Conservation (phyloP, 1,140 invertebrate genomes). For the Pachyrhynchus sulphureomaculatus region DNA sequence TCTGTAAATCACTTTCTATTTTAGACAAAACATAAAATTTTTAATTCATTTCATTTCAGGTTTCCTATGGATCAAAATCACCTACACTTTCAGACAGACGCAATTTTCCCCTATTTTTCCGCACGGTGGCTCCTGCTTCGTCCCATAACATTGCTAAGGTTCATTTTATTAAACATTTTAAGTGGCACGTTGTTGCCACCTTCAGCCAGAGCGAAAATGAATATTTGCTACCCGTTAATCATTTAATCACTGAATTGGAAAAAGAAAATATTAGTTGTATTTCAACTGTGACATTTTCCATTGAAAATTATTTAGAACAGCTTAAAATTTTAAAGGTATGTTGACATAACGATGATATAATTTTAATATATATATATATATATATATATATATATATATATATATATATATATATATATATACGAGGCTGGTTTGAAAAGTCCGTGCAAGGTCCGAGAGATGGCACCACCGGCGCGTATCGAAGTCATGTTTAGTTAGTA, state of each 20-base stretch:
- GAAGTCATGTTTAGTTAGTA: too few relatives aligned
- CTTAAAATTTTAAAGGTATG: slow-evolving; percentile 43
- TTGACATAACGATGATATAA: too few relatives aligned
- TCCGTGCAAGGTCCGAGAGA: too few relatives aligned
- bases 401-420: too few relatives aligned
- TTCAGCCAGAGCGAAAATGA: slow-evolving; percentile 84
- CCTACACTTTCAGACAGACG: slow-evolving; percentile 81
- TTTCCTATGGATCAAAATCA: slow-evolving; percentile 84
- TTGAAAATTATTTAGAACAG: slow-evolving; percentile 51
- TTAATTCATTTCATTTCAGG: too few relatives aligned
- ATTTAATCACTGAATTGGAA: slow-evolving; percentile 79
- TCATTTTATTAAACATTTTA: slow-evolving; percentile 78
- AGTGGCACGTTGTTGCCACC: slow-evolving; percentile 84
- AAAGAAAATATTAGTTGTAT: slow-evolving; percentile 80
- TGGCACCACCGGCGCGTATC: too few relatives aligned
- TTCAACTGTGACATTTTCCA: slow-evolving; percentile 79
- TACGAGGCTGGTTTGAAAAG: too few relatives aligned
- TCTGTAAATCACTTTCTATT: too few relatives aligned
- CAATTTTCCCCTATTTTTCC: slow-evolving; percentile 84
- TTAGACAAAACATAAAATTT: too few relatives aligned
- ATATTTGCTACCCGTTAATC: slow-evolving; percentile 82
- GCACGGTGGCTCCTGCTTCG: slow-evolving; percentile 83
- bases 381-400: too few relatives aligned
- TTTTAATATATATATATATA: too few relatives aligned
- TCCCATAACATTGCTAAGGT: slow-evolving; percentile 83